These are phyloP conservation scores for Palythoa grandis DNA, from an alignment of 92 coral and sea anemone species.

Conservation along the genomic window DNA sequence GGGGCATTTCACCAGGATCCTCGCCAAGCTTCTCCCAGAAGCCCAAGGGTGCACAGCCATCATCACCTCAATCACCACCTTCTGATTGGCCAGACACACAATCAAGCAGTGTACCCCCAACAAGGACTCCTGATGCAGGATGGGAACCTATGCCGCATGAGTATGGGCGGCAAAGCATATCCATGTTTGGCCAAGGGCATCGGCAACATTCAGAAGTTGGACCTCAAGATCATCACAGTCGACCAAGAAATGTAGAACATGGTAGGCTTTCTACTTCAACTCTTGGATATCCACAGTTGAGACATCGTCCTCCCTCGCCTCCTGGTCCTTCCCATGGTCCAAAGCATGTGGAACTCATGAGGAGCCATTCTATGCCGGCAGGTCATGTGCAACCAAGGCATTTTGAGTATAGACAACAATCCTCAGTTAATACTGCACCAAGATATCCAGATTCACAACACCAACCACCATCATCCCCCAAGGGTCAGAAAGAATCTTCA, in stretches of 20 bases:
- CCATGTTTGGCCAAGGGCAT: slow-evolving; percentile 17
- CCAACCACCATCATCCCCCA: slow-evolving; percentile 8
- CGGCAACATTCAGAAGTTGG: slow-evolving; percentile 16
- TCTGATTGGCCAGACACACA: not conserved
- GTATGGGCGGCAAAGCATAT: not conserved
- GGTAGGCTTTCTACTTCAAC: slow-evolving; percentile 19
- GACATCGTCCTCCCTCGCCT: slow-evolving; percentile 7
- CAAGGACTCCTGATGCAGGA: not conserved
- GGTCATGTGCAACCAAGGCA: slow-evolving; percentile 34
- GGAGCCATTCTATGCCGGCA: slow-evolving; percentile 38
- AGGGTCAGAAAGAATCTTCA: not conserved
- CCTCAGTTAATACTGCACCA: not conserved
- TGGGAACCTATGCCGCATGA: slow-evolving; percentile 14
- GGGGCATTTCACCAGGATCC: slow-evolving; percentile 25
- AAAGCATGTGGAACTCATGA: slow-evolving; percentile 24
- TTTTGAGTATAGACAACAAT: slow-evolving; percentile 18
- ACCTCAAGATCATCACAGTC: not conserved
- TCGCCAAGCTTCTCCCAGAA: slow-evolving; percentile 20
- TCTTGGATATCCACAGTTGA: slow-evolving; percentile 30
- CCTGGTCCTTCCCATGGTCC: slow-evolving; percentile 9
- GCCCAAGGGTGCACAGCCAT: not conserved
- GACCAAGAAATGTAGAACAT: slow-evolving; percentile 13
- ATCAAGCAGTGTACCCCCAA: not conserved
- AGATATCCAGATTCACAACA: slow-evolving; percentile 13
- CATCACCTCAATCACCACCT: slow-evolving; percentile 18